Evolutionary conservation across 2,113 vertebrate genomes (phyloP).

Genomic region (Epinephelus moara): DNA sequence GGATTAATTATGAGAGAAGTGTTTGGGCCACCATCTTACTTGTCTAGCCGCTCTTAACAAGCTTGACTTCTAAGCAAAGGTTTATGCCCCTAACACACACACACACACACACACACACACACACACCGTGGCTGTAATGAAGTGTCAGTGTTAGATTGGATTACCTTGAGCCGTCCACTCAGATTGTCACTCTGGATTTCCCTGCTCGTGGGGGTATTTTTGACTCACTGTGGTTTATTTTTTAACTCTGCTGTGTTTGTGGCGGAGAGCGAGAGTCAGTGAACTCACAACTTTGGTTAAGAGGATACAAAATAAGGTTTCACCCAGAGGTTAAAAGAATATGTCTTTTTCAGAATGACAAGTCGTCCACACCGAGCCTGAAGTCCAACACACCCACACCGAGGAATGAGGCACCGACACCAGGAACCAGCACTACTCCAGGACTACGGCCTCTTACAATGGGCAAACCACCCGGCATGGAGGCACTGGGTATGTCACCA

Average conservation of each 20-base stretch:
- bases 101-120: slow-evolving; percentile 21
- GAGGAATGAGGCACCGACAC: slow-evolving; percentile 92
- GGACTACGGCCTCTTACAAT: slow-evolving; percentile 90
- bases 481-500: slow-evolving; percentile 82
- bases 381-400: slow-evolving; percentile 98
- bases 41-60: slow-evolving; percentile 63
- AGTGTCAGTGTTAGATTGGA: slow-evolving; percentile 81
- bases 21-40: slow-evolving; percentile 48
- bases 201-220: slow-evolving; percentile 43
- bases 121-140: slow-evolving; percentile 70
- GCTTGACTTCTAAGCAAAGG: slow-evolving; percentile 67
- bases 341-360: slow-evolving; percentile 90
- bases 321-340: slow-evolving; percentile 20
- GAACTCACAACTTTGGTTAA: slow-evolving; percentile 34
- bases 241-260: slow-evolving; percentile 21
- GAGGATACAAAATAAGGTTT: slow-evolving; percentile 3
- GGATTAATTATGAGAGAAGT: slow-evolving; percentile 66
- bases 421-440: slow-evolving; percentile 94
- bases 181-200: slow-evolving; percentile 76
- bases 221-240: slow-evolving; percentile 39
- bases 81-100: slow-evolving; percentile 32
- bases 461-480: slow-evolving; percentile 92
- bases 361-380: slow-evolving; percentile 94
- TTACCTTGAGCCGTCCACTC: slow-evolving; percentile 74
- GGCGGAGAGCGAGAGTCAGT: not conserved